Evolutionary conservation across 2,113 vertebrate species (phyloP), one percentile per base, ranked within the genome.

Genomic region (Labrus mixtus): DNA sequence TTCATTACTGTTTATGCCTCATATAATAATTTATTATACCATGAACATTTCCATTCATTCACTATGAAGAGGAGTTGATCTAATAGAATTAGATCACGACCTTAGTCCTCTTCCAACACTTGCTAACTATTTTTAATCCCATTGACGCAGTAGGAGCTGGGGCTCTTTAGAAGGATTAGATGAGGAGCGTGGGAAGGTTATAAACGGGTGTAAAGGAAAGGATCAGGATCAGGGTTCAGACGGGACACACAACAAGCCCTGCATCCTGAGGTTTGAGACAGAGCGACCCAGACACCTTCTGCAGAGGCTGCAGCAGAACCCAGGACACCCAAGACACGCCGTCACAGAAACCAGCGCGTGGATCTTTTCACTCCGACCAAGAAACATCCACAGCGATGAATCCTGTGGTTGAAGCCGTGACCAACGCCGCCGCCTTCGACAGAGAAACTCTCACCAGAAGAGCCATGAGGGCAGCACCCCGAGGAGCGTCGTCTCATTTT

Each of bases 401-500:
- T 29, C 61, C 88, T 4, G 37, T 81, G 8, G 73, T 53, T 22
- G 88, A 84, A 60, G 75, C 58, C 0, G 37, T 74, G 70, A 69
- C 19, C 3, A 9, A 71, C 39, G 16, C 37, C 1, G 2, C 73
- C 8, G 68, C 79, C 45, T 79, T 76, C 7, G 57, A 87, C 69
- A 81, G 76, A 75, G 81, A 79, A 1, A 19, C 56, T 0, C 74
- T 91, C 9, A n/a, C 71, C 53, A 83, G 81, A 55, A 92, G 72
- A 74, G 72, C 68, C 37, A 23, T 89, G 63, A 83, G 83, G 62
- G 81, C 36, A 0, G 51, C 72, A 2, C 68, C 68, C 37, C 78
- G 91, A 48, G 93, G 93, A 51, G 91, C 93, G 1, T 94, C 94
- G 8, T 93, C 93, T 36, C 90, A 92, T 46, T 94, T 95, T 51